Conservation (phyloP, 2,888 invertebrate species). For the Blastobasis adustella region DNA sequence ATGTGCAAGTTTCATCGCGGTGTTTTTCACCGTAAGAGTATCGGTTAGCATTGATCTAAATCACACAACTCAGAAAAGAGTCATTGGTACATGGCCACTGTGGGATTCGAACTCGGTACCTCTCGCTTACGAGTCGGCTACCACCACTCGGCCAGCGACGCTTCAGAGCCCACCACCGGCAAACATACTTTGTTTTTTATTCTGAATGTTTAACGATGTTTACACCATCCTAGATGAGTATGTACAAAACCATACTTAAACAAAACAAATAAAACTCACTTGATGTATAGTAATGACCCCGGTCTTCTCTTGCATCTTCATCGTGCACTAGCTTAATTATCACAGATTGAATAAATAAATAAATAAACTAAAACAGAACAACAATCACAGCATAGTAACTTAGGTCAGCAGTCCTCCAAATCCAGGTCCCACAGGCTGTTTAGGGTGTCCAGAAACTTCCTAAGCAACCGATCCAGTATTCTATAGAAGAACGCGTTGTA, state of each 20-base stretch:
- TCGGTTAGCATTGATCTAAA: background rate
- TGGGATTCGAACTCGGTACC: no score
- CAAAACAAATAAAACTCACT: conserved; percentile 30
- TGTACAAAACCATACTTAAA: background rate
- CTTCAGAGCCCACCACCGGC: background rate
- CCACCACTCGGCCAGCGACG: no score
- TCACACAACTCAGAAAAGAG: no score
- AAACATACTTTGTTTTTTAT: no score
- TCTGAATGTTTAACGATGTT: no score
- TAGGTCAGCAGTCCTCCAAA: conserved; percentile 19
- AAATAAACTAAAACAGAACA: conserved; percentile 8
- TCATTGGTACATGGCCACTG: no score
- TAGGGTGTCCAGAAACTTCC: conserved; percentile 25
- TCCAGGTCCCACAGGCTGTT: conserved; percentile 39
- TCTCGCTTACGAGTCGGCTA: no score
- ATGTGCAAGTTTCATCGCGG: no score
- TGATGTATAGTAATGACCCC: conserved; percentile 61
- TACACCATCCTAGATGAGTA: no score
- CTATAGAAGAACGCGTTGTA: conserved; percentile 54
- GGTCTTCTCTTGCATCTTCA: conserved; percentile 41
- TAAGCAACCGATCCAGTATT: conserved; percentile 44
- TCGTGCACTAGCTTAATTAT: conserved; percentile 36
- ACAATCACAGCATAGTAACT: conserved; percentile 23
- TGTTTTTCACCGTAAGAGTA: no score
- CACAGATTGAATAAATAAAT: conserved; percentile 65